Percentiles rank a stretch among this genome's conserved stretches.
Conservation (phyloP, 1,140 invertebrate species). For the Drosophila serrata region DNA sequence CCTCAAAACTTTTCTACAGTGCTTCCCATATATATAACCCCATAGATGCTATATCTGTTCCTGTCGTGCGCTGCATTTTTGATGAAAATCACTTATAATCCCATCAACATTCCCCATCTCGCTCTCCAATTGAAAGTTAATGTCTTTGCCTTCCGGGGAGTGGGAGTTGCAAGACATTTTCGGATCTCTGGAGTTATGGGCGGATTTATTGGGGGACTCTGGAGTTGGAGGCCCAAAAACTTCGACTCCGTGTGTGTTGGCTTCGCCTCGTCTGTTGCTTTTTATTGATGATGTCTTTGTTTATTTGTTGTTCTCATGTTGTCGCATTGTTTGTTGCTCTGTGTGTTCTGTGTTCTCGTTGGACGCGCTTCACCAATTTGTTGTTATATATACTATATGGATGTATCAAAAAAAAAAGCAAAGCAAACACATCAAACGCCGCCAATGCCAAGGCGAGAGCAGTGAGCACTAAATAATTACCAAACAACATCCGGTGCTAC, state of each 20-base stretch:
- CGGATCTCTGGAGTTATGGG: conserved; percentile 7
- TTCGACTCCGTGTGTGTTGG: conserved; percentile 38
- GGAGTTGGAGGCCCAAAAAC: conserved; percentile 28
- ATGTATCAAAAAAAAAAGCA: conserved; percentile 62
- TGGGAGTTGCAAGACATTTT: conserved; percentile 19
- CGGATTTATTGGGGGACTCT: not conserved
- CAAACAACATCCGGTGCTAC: conserved; percentile 78
- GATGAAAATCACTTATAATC: conserved; percentile 83
- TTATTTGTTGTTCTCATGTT: conserved; percentile 77
- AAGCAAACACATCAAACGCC: conserved; percentile 76
- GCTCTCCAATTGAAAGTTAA: conserved; percentile 77
- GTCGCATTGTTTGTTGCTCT: conserved; percentile 75
- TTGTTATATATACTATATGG: conserved; percentile 65
- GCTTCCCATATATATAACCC: conserved; percentile 2
- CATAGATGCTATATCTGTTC: conserved; percentile 47
- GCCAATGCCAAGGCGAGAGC: conserved; percentile 54
- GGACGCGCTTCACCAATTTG: conserved; percentile 80
- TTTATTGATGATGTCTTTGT: conserved; percentile 83
- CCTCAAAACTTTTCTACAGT: conserved; percentile 5
- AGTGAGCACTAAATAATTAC: conserved; percentile 76
- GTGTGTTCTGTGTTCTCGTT: conserved; percentile 62
- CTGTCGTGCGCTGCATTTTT: conserved; percentile 81
- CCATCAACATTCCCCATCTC: conserved; percentile 78
- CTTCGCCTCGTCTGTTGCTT: conserved; percentile 52
- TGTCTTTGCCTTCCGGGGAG: conserved; percentile 44